Evolutionary conservation across 2,888 invertebrate species (phyloP).

Genomic region (Acleris holmiana): DNA sequence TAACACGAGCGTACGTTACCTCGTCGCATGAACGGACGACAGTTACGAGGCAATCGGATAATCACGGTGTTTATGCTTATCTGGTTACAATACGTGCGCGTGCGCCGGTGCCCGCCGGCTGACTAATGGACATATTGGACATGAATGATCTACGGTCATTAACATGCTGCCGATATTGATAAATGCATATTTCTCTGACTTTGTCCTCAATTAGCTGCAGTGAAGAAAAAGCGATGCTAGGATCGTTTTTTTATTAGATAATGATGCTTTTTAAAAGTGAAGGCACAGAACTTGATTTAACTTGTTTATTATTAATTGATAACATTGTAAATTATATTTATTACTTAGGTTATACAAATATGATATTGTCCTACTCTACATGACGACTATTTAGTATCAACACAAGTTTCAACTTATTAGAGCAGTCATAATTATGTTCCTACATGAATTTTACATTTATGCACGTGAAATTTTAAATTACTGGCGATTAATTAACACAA

Average conservation of each 20-base stretch:
- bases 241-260: too few species aligned
- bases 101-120: neutral
- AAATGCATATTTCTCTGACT: constrained; percentile 24
- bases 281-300: too few species aligned
- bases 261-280: too few species aligned
- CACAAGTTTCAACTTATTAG: constrained; percentile 8
- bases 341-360: neutral
- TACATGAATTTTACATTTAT: constrained; percentile 8
- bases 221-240: neutral
- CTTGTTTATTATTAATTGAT: too few species aligned
- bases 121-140: constrained; percentile 32
- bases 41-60: constrained; percentile 1
- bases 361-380: neutral
- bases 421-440: constrained; percentile 26
- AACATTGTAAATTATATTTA: too few species aligned
- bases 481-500: neutral
- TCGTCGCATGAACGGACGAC: constrained; percentile 2
- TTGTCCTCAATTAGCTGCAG: constrained; percentile 28
- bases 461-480: constrained; percentile 1
- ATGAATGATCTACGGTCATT: constrained; percentile 6
- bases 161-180: constrained; percentile 23
- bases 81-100: constrained; percentile 9
- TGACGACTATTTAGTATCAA: neutral
- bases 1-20: neutral
- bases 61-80: neutral